Percentiles rank a stretch among this genome's conserved stretches.
Evolutionary conservation across 2,113 vertebrate genomes (phyloP).

Genomic region (Pimephales promelas): DNA sequence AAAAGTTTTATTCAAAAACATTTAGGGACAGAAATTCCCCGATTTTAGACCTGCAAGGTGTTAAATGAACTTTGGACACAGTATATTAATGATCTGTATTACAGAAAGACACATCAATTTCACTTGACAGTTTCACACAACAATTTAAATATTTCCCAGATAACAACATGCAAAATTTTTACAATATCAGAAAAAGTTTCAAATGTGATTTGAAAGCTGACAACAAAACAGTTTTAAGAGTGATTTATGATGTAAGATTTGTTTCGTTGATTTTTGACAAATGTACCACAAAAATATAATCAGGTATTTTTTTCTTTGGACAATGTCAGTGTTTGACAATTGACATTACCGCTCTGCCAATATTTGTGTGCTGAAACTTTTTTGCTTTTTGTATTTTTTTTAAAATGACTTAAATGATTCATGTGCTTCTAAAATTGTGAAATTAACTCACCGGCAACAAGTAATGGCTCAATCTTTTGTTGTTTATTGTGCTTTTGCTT

Average conservation of each 20-base stretch:
- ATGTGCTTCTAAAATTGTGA: conserved; percentile 2
- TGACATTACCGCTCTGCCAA: background rate
- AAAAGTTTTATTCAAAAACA: conserved; percentile 51
- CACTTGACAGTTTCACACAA: conserved; percentile 35
- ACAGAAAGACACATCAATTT: conserved; percentile 21
- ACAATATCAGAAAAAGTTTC: background rate
- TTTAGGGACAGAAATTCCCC: conserved; percentile 13
- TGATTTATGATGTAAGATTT: background rate
- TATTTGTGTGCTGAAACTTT: background rate
- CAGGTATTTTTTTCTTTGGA: background rate
- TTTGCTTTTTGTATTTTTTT: background rate
- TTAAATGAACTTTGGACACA: conserved; percentile 24
- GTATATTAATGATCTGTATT: conserved; percentile 10
- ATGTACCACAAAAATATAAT: conserved; percentile 5
- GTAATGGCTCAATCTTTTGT: background rate
- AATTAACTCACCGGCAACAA: background rate
- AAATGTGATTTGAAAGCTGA: background rate
- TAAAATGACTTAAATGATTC: no score
- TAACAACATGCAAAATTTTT: conserved; percentile 10
- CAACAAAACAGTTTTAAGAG: background rate
- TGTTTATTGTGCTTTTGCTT: background rate
- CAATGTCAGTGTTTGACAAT: background rate
- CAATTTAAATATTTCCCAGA: conserved; percentile 20
- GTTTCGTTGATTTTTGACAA: background rate
- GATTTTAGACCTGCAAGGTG: background rate